phyloP scores from a whole-genome alignment of 2,113 vertebrate genomes.

The Anhinga rufa region DNA sequence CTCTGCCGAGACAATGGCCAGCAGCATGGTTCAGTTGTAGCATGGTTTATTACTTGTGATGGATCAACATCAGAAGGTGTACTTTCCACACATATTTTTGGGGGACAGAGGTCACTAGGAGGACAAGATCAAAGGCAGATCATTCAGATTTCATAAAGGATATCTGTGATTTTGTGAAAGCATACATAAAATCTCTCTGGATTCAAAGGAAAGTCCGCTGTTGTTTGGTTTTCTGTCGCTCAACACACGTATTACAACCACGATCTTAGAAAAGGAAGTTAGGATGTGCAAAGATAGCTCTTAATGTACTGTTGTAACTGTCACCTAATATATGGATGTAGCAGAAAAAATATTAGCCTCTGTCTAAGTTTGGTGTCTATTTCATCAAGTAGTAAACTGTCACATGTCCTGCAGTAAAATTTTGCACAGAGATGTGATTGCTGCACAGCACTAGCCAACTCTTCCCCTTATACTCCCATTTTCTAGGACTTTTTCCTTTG shows the following conservation, averaged over 20 bases:
- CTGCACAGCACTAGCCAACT: background rate
- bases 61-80: background rate
- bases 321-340: background rate
- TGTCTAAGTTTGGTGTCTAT: background rate
- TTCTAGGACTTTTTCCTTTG: background rate
- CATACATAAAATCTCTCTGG: background rate
- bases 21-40: background rate
- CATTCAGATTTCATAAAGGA: background rate
- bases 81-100: accelerated
- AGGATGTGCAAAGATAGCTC: background rate
- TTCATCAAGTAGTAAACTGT: background rate
- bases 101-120: background rate
- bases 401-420: background rate
- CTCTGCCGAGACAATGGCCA: background rate
- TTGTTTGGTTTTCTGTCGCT: background rate
- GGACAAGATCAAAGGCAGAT: background rate
- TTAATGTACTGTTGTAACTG: background rate
- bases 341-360: background rate
- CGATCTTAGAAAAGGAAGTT: background rate
- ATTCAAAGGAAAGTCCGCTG: background rate
- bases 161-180: background rate
- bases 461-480: background rate
- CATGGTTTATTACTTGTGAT: background rate
- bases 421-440: background rate
- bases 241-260: background rate